Evolutionary conservation across 2,888 invertebrate species (phyloP), one percentile per base, ranked within the genome.

Genomic region (Tinea semifulvella): DNA sequence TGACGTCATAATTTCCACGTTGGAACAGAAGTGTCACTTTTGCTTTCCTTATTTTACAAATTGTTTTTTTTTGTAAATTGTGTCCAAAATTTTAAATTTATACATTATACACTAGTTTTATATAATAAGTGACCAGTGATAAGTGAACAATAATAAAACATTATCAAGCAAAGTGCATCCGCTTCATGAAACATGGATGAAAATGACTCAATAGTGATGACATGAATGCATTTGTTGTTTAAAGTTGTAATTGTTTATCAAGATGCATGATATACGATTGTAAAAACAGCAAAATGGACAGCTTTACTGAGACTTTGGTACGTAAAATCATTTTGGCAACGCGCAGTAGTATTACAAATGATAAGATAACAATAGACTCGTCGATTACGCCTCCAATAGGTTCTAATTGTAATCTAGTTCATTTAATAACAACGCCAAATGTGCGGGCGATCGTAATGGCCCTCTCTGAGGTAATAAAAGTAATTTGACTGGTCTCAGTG

Each of bases 1-100:
- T 85, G 85, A 86, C 85, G 86, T 85, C 82, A 84, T 75, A 81
- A 77, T 63, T 84, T 85, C 86, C 87, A 86, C 86, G 86, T 83
- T 85, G 86, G 85, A 85, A 82, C 49, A 43, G 66, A 68, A 70
- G 69, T 72, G 79, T 76, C 76, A 77, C 65, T 58, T 58, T 54
- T 55, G 4, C 20, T 40, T 20, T 40, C 22, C 18, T 18, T 17
- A n/a, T n/a, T 36, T 36, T 36, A n/a, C 18, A 28, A 43, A 17
- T 10, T 28, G 10, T 36, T 36, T 18, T 18, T 16, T 14, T 36
- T 36, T 36, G 8, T 3, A 18, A 18, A 36, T 18, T 36, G 31
- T 31, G n/a, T 31, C 6, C 11, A 31, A 7, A 27, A 13, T 31
- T 13, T 31, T n/a, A n/a, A 13, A 31, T 31, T 2, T 13, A 31